phyloP scores from a whole-genome alignment of 2,888 invertebrate species.

The Spilarctia lutea region DNA sequence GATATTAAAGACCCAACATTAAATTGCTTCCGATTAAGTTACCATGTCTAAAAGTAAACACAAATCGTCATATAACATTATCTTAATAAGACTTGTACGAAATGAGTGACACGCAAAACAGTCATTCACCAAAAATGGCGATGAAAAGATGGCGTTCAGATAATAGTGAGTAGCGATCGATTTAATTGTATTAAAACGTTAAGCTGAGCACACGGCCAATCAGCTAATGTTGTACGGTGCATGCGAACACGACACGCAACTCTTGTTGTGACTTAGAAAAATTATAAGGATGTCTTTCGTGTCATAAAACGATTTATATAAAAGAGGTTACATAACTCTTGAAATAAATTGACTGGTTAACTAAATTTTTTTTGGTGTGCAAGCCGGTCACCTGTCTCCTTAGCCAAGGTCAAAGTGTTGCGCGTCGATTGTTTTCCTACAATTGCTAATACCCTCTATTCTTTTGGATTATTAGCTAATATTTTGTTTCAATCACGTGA shows the following conservation, averaged over 20 bases:
- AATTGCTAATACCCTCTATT: no score
- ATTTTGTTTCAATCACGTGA: no score
- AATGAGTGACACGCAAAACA: slow-evolving; percentile 77
- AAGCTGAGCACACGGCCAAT: slow-evolving; percentile 80
- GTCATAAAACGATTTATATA: slow-evolving; percentile 16
- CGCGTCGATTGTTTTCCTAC: no score
- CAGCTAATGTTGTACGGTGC: slow-evolving; percentile 80
- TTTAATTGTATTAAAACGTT: slow-evolving; percentile 86
- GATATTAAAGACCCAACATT: not conserved
- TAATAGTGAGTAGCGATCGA: slow-evolving; percentile 78
- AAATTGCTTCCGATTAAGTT: not conserved
- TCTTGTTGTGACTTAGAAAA: slow-evolving; percentile 53
- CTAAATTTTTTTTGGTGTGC: no score
- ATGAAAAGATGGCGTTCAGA: slow-evolving; percentile 79
- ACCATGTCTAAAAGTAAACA: not conserved
- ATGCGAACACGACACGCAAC: slow-evolving; percentile 82
- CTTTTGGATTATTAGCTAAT: no score
- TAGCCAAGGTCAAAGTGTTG: no score
- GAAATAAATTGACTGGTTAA: no score
- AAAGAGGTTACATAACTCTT: not conserved
- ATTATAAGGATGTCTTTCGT: slow-evolving; percentile 32
- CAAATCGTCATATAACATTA: slow-evolving; percentile 52
- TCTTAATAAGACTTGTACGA: slow-evolving; percentile 64
- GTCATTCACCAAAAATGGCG: slow-evolving; percentile 80
- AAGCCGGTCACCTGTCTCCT: no score